These are phyloP conservation scores for Rutilus rutilus DNA, from an alignment of 2,113 vertebrate species.

Conservation along the genomic window DNA sequence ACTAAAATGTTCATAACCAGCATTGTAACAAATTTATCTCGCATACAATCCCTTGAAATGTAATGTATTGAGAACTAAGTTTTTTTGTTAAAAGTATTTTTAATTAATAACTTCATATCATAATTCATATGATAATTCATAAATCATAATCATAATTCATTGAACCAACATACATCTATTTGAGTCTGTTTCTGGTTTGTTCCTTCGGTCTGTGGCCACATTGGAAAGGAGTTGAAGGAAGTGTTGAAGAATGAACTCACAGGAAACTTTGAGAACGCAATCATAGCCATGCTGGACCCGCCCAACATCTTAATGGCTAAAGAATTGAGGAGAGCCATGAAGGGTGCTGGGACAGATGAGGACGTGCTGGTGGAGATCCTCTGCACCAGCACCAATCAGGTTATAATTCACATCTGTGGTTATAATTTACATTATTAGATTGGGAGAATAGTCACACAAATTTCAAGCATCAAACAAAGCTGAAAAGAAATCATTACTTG, in stretches of 20 bases:
- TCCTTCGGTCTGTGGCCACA: not conserved
- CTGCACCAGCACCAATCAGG: conserved; percentile 84
- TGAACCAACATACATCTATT: not conserved
- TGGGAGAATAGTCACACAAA: not conserved
- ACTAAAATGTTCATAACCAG: not conserved
- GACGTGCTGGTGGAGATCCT: conserved; percentile 87
- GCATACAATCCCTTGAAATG: not conserved
- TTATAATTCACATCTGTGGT: conserved; percentile 15
- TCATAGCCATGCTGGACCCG: conserved; percentile 85
- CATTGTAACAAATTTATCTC: not conserved
- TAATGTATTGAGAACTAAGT: not conserved
- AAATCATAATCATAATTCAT: not conserved
- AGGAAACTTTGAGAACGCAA: conserved; percentile 85
- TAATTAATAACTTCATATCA: not conserved
- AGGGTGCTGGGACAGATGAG: conserved; percentile 88
- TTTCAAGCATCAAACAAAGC: not conserved
- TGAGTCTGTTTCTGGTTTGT: conserved; percentile 5
- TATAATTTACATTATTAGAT: not conserved
- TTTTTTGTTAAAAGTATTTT: too few species aligned
- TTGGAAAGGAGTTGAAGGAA: conserved; percentile 84
- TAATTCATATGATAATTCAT: too few species aligned
- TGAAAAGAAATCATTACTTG: not conserved
- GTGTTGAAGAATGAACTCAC: conserved; percentile 88
- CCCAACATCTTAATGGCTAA: conserved; percentile 82
- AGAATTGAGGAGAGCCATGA: conserved; percentile 86